phyloP scores from a whole-genome alignment of 2,888 invertebrate genomes.

The Meandrusa payeni region DNA sequence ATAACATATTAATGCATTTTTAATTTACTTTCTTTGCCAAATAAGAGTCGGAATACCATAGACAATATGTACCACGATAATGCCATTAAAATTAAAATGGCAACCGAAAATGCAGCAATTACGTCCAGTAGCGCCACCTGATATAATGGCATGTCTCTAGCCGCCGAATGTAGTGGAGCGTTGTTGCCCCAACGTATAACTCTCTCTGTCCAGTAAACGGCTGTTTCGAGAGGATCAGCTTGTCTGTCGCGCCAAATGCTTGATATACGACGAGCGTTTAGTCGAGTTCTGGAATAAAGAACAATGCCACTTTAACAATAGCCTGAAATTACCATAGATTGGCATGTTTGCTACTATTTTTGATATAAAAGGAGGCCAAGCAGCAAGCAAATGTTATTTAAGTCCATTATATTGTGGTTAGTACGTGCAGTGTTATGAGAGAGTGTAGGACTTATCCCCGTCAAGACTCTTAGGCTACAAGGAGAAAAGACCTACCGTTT shows the following conservation, averaged over 20 bases:
- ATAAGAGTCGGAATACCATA: conserved; percentile 42
- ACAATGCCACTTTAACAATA: neutral
- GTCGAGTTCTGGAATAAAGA: conserved; percentile 55
- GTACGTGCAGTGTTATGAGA: too few species aligned
- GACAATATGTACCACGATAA: conserved; percentile 42
- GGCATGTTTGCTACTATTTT: too few species aligned
- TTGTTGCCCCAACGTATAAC: conserved; percentile 67
- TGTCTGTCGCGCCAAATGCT: conserved; percentile 76
- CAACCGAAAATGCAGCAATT: conserved; percentile 42
- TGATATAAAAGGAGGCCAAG: too few species aligned
- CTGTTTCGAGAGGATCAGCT: conserved; percentile 74
- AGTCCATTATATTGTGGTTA: too few species aligned
- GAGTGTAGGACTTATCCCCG: too few species aligned
- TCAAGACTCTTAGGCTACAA: too few species aligned
- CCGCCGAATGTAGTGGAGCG: conserved; percentile 50
- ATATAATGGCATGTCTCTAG: conserved; percentile 52
- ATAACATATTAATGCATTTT: conserved; percentile 47
- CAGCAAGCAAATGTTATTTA: too few species aligned
- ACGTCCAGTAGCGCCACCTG: conserved; percentile 59
- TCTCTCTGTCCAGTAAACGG: conserved; percentile 81
- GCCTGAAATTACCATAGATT: too few species aligned
- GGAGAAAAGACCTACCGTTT: too few species aligned
- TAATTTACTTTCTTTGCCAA: conserved; percentile 48
- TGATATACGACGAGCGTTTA: conserved; percentile 65
- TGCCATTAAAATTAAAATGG: conserved; percentile 38